These are phyloP conservation scores for Trachelus stipa DNA, from an alignment of 2,888 invertebrate species.

Conservation along the genomic window DNA sequence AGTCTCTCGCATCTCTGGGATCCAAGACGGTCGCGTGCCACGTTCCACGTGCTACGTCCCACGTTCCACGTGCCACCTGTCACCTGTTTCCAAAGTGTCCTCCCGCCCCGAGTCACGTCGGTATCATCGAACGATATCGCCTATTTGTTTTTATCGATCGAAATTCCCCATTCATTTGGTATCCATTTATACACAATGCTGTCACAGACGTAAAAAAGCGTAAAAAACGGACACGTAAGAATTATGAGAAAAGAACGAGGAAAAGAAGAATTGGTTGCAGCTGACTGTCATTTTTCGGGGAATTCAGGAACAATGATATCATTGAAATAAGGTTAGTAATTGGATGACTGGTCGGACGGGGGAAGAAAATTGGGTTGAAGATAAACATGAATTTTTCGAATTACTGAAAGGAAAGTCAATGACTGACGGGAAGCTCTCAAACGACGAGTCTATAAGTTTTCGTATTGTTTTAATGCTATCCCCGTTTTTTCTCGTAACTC, in stretches of 20 bases:
- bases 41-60: neutral
- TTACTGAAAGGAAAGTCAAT: neutral
- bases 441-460: neutral
- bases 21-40: neutral
- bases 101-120: neutral
- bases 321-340: neutral
- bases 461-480: neutral
- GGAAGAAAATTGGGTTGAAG: neutral
- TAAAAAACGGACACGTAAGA: neutral
- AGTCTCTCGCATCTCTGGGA: neutral
- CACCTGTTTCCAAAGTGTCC: neutral
- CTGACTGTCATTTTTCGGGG: neutral
- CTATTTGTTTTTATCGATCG: neutral
- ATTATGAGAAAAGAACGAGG: neutral
- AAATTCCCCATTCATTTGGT: neutral
- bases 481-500: neutral
- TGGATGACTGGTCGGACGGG: neutral
- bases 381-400: neutral
- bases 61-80: neutral
- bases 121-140: neutral
- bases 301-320: neutral
- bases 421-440: neutral
- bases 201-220: neutral
- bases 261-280: neutral
- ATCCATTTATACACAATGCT: neutral